These are phyloP conservation scores for Kradibia gibbosae DNA, from an alignment of 1,140 invertebrate genomes.

Conservation along the genomic window DNA sequence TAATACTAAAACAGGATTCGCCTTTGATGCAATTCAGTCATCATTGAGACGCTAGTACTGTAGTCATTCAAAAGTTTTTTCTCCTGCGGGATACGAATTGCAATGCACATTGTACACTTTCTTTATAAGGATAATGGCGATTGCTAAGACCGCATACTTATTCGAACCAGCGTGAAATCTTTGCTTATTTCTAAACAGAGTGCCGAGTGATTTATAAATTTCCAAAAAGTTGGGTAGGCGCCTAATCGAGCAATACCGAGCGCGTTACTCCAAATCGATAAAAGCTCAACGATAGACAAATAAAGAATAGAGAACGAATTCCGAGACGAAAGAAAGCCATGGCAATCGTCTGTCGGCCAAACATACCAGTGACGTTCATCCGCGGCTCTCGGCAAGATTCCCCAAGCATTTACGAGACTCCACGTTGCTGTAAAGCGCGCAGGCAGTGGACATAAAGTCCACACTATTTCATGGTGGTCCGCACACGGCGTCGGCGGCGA, in stretches of 20 bases:
- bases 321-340: conserved; percentile 11
- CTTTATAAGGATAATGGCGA: no score
- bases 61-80: no score
- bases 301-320: conserved; percentile 15
- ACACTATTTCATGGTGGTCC: conserved; percentile 53
- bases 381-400: neutral
- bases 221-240: neutral
- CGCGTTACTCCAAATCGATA: neutral
- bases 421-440: conserved; percentile 3
- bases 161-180: no score
- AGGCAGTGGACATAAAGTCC: conserved; percentile 38
- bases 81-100: no score
- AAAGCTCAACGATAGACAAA: conserved; percentile 12
- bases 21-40: no score
- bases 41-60: no score
- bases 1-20: no score
- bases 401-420: conserved; percentile 37
- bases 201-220: neutral
- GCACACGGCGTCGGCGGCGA: neutral
- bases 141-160: no score
- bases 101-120: no score
- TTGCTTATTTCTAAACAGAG: no score
- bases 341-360: conserved; percentile 26
- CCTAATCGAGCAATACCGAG: neutral
- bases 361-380: conserved; percentile 36